Evolutionary conservation across 2,113 vertebrate genomes (phyloP).

Genomic region (Chlamydotis undulata): DNA sequence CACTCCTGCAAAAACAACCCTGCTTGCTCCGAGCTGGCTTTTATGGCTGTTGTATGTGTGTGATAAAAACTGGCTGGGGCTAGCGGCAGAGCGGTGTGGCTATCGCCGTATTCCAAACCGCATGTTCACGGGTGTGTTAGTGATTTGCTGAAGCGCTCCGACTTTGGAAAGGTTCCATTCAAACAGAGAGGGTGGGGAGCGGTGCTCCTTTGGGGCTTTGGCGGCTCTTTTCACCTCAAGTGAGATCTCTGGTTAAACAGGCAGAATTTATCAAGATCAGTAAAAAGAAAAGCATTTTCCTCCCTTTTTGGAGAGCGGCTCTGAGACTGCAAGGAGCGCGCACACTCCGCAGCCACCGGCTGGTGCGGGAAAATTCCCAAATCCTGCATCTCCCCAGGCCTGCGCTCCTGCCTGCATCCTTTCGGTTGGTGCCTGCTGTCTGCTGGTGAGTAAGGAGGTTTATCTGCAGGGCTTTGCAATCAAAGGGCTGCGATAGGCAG

Average conservation of each 20-base stretch:
- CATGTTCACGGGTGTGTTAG: slow-evolving; percentile 45
- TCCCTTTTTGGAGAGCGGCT: not conserved
- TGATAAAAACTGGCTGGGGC: slow-evolving; percentile 41
- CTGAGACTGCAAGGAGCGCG: not conserved
- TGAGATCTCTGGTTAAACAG: not conserved
- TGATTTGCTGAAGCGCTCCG: not conserved
- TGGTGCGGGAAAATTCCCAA: not conserved
- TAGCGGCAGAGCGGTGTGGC: not conserved
- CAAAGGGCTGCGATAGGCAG: slow-evolving; percentile 74
- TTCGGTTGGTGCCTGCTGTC: slow-evolving; percentile 12
- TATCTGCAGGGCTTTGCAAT: slow-evolving; percentile 76
- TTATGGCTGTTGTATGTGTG: slow-evolving; percentile 1
- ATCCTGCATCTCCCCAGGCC: not conserved
- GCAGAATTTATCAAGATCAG: not conserved
- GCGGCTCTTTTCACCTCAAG: not conserved
- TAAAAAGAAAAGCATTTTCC: not conserved
- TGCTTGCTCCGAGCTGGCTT: slow-evolving; percentile 37
- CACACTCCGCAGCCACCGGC: accelerated
- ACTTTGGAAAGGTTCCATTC: not conserved
- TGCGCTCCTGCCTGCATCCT: not conserved
- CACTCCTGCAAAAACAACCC: slow-evolving; percentile 49
- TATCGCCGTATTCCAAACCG: slow-evolving; percentile 15
- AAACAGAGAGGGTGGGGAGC: not conserved
- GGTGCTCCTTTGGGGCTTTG: accelerated
- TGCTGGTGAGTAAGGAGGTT: slow-evolving; percentile 49